Evolutionary conservation across 2,888 invertebrate genomes (phyloP).

Genomic region (Caenorhabditis uteleia): DNA sequence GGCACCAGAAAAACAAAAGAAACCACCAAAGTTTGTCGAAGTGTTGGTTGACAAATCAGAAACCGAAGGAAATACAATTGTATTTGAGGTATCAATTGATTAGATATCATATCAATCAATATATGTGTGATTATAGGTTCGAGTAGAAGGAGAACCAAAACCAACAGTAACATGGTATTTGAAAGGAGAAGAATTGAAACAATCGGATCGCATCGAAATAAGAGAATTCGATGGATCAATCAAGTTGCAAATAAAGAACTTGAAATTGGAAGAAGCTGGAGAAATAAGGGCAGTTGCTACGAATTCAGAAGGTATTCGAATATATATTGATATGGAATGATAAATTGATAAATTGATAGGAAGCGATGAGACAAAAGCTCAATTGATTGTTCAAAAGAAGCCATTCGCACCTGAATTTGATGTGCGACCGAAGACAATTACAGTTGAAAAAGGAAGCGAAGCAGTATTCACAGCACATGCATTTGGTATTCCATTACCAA

Average conservation of each 20-base stretch:
- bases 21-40: conserved; percentile 62
- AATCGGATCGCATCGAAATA: conserved; percentile 58
- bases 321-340: background rate
- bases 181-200: conserved; percentile 56
- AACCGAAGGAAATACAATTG: conserved; percentile 55
- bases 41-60: conserved; percentile 75
- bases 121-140: conserved; percentile 14
- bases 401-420: conserved; percentile 49
- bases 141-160: conserved; percentile 66
- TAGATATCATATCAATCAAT: background rate
- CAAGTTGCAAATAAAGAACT: conserved; percentile 59
- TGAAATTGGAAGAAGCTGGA: conserved; percentile 63
- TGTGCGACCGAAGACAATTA: conserved; percentile 43
- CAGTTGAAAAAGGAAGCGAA: conserved; percentile 56
- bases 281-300: conserved; percentile 68
- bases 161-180: conserved; percentile 64
- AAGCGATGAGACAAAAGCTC: conserved; percentile 30
- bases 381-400: conserved; percentile 37
- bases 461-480: conserved; percentile 64
- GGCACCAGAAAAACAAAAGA: conserved; percentile 60
- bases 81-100: conserved; percentile 66
- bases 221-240: conserved; percentile 65
- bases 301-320: conserved; percentile 69
- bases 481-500: conserved; percentile 58
- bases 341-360: background rate